Evolutionary conservation across 2,113 vertebrate species (phyloP).

Genomic region (Pterocles gutturalis): DNA sequence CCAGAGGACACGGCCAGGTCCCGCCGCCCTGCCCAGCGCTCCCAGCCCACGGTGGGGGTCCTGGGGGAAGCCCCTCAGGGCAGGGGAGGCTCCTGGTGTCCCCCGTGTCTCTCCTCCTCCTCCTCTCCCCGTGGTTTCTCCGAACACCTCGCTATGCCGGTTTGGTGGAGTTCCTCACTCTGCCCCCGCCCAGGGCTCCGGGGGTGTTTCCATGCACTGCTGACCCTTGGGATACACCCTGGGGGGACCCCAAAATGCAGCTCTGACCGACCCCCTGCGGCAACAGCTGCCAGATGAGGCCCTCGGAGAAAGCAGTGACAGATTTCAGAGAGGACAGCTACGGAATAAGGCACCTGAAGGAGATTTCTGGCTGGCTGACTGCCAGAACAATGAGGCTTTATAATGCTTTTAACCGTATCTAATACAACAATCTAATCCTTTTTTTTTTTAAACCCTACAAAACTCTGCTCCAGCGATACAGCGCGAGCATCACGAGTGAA

Average conservation of each 20-base stretch:
- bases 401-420: background rate
- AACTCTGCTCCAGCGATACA: background rate
- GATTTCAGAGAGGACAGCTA: background rate
- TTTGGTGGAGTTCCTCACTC: background rate
- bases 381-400: background rate
- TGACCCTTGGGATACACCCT: accelerated
- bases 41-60: accelerated
- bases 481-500: background rate
- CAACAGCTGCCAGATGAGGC: background rate
- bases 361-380: background rate
- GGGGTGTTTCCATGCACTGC: background rate
- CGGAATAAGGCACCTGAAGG: background rate
- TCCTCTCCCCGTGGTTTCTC: background rate
- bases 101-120: accelerated
- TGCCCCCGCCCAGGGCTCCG: background rate
- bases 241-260: background rate
- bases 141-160: accelerated
- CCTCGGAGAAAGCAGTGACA: background rate
- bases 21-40: background rate
- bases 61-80: background rate
- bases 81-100: background rate
- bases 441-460: background rate
- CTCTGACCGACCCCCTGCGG: background rate
- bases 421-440: background rate
- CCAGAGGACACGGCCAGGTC: background rate